These are phyloP conservation scores for Entomobrya multifasciata DNA, from an alignment of 2,888 invertebrate genomes.

Conservation along the genomic window DNA sequence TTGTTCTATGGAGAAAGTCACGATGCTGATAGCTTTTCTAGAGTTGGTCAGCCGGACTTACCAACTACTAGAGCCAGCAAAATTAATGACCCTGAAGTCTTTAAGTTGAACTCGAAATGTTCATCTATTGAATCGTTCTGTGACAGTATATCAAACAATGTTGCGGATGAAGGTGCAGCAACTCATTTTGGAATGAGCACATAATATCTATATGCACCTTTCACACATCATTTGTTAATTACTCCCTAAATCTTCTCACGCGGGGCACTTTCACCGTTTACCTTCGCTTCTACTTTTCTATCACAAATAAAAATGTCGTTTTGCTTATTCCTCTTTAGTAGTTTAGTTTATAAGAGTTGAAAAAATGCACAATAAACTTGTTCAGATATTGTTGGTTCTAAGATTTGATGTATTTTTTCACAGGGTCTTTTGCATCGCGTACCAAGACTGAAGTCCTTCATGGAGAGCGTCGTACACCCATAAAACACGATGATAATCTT, in stretches of 20 bases:
- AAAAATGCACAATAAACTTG: neutral
- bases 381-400: neutral
- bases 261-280: neutral
- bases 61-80: constrained; percentile 20
- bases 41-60: neutral
- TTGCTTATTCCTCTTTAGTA: neutral
- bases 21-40: neutral
- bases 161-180: constrained; percentile 46
- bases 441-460: constrained; percentile 48
- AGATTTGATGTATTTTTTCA: too few relatives aligned
- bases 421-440: constrained; percentile 52
- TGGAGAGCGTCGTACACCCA: constrained; percentile 71
- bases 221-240: constrained; percentile 12
- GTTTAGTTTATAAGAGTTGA: too few relatives aligned
- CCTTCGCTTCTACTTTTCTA: neutral
- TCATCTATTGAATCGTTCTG: constrained; percentile 46
- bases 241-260: neutral
- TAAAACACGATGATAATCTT: constrained; percentile 85
- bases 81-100: constrained; percentile 13
- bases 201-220: neutral
- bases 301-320: neutral
- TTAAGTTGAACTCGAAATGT: constrained; percentile 15
- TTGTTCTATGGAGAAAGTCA: constrained; percentile 51
- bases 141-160: constrained; percentile 36
- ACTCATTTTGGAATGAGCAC: constrained; percentile 11